These are phyloP conservation scores for Dipodomys ordii DNA, from an alignment of 2,113 vertebrate genomes.

Conservation along the genomic window DNA sequence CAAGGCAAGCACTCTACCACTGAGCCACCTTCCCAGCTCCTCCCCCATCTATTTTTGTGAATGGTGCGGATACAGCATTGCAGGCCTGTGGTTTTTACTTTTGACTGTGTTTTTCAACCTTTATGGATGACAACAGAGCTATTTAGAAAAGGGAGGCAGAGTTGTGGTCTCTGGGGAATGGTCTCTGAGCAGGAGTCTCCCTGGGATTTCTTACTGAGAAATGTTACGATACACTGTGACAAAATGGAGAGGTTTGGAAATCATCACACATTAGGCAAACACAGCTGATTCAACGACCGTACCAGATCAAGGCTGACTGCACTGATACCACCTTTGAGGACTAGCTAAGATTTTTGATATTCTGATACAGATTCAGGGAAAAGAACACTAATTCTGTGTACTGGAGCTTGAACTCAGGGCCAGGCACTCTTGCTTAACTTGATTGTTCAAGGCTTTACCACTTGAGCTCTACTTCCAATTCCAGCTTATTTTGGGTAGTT, in stretches of 20 bases:
- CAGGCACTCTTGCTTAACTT: no score
- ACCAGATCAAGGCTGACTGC: background rate
- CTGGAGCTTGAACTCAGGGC: no score
- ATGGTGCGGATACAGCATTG: background rate
- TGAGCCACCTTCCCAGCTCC: no score
- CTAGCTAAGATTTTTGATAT: background rate
- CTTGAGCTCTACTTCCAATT: no score
- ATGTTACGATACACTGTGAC: background rate
- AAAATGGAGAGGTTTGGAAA: background rate
- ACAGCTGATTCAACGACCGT: background rate
- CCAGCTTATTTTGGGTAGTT: no score
- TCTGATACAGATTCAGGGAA: background rate
- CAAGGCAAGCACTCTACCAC: no score
- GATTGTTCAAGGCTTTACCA: no score
- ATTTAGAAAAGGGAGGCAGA: background rate
- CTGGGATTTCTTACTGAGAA: background rate
- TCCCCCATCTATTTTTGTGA: background rate
- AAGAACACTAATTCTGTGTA: background rate
- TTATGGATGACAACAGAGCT: background rate
- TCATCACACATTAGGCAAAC: background rate
- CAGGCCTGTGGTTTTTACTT: background rate
- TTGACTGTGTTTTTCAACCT: background rate
- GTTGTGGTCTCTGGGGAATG: background rate
- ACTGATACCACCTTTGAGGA: background rate
- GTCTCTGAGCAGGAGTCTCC: background rate